These are phyloP conservation scores for Myzus persicae DNA, from an alignment of 1,140 invertebrate genomes.

Conservation along the genomic window DNA sequence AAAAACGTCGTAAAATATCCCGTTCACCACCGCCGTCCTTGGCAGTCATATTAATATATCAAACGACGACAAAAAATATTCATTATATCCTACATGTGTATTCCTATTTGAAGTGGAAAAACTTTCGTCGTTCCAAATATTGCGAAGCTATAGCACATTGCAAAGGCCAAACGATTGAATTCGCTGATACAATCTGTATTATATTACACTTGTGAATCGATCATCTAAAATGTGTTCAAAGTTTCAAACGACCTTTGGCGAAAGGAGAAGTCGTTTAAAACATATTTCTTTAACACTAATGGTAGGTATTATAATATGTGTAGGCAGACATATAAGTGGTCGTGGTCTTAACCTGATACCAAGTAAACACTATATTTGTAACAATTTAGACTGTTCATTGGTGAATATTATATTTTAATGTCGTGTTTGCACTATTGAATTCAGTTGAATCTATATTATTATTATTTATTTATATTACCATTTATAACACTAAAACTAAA, in stretches of 20 bases:
- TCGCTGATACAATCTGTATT: neutral
- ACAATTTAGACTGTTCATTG: no score
- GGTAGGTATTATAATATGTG: neutral
- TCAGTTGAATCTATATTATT: no score
- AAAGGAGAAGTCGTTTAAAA: neutral
- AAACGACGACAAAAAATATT: neutral
- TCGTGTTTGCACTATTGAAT: no score
- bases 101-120: neutral
- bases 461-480: no score
- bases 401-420: no score
- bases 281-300: neutral
- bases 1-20: neutral
- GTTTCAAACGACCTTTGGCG: neutral
- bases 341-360: neutral
- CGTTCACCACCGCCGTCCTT: neutral
- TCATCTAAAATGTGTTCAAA: slow-evolving; percentile 8
- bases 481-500: no score
- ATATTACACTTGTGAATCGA: neutral
- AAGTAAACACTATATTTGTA: no score
- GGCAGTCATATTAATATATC: neutral
- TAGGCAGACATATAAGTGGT: no score
- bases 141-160: neutral
- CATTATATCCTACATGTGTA: neutral
- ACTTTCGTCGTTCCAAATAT: neutral
- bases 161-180: neutral